Conservation (phyloP, 2,888 invertebrate species). For the Apamea sordens region DNA sequence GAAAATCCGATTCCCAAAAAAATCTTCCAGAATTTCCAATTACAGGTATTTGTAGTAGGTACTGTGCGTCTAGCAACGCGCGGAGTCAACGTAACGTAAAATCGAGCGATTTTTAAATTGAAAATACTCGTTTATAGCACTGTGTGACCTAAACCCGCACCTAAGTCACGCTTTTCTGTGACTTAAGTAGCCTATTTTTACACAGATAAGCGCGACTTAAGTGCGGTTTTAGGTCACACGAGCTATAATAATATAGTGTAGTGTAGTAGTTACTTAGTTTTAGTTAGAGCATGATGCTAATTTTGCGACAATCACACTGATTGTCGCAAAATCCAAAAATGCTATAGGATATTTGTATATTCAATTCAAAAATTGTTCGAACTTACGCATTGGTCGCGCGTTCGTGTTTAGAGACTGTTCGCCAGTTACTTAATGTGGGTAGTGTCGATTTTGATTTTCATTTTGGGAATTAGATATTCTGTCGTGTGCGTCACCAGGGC, state of each 20-base stretch:
- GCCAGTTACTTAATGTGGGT: background rate
- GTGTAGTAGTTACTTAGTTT: background rate
- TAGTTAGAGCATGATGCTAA: background rate
- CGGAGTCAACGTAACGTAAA: background rate
- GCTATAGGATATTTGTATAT: background rate
- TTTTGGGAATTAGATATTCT: slow-evolving; percentile 2
- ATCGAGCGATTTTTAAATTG: background rate
- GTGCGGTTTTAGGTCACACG: background rate
- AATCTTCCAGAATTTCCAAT: no score
- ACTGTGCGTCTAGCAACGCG: background rate
- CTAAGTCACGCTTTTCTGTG: background rate
- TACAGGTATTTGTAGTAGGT: background rate
- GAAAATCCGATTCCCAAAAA: background rate
- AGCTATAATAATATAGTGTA: background rate
- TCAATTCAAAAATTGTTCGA: background rate
- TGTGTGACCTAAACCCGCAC: background rate
- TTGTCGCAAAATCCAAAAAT: background rate
- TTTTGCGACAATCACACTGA: no score
- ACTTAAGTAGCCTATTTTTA: background rate
- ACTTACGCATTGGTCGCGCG: background rate
- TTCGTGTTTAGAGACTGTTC: background rate
- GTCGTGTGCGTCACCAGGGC: background rate
- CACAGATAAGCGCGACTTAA: background rate
- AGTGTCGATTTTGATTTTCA: background rate
- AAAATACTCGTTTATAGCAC: background rate